phyloP scores from a whole-genome alignment of 2,888 invertebrate genomes.

The Sisyra terminalis region DNA sequence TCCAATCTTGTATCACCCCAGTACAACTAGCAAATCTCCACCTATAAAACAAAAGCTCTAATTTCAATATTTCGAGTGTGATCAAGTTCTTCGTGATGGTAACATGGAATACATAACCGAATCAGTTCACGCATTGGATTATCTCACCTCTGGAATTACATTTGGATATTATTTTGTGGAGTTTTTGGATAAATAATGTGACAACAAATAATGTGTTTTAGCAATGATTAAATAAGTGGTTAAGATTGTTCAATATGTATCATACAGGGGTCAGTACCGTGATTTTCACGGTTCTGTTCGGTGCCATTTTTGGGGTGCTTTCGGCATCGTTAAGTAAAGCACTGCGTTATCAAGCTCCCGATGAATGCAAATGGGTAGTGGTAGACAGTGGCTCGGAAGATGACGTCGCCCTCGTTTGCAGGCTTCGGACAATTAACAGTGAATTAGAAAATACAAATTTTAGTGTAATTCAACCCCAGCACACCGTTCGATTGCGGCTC shows the following conservation, averaged over 20 bases:
- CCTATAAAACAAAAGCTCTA: too few relatives aligned
- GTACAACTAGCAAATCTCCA: too few relatives aligned
- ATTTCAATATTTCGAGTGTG: too few relatives aligned
- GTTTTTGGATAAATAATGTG: too few relatives aligned
- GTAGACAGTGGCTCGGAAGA: conserved; percentile 46
- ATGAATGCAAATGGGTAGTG: conserved; percentile 66
- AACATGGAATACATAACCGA: too few relatives aligned
- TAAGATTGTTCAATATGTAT: conserved; percentile 9
- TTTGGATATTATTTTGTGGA: too few relatives aligned
- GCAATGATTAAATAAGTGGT: too few relatives aligned
- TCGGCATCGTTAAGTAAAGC: conserved; percentile 43
- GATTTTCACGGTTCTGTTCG: conserved; percentile 38
- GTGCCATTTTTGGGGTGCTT: conserved; percentile 41
- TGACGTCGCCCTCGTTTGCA: conserved; percentile 54
- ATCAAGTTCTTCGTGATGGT: too few relatives aligned
- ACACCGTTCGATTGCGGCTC: conserved; percentile 56
- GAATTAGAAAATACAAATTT: conserved; percentile 69
- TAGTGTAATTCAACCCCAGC: conserved; percentile 67
- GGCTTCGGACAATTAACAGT: conserved; percentile 61
- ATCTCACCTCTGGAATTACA: too few relatives aligned
- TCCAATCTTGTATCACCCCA: too few relatives aligned
- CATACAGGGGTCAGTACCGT: conserved; percentile 32
- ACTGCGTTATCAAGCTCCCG: conserved; percentile 57
- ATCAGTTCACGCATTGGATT: too few relatives aligned
- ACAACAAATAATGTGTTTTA: too few relatives aligned